A percentile compares a stretch with the other conserved stretches of the same genome.
Conservation (phyloP, 2,888 invertebrate species). For the Vesta saturnalis region DNA sequence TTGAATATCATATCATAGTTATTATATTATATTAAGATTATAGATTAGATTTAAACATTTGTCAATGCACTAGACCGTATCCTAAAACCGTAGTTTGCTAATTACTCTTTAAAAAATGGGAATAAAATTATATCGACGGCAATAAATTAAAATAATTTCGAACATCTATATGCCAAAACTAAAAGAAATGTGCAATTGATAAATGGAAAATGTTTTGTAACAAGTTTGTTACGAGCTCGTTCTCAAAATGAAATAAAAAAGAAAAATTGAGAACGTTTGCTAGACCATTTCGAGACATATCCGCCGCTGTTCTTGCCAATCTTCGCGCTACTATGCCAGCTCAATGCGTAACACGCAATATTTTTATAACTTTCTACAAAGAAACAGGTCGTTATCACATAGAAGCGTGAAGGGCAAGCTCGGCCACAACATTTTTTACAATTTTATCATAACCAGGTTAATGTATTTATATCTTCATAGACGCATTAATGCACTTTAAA, state of each 20-base stretch:
- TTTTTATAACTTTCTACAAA: constrained; percentile 45
- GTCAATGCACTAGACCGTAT: constrained; percentile 51
- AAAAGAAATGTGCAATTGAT: constrained; percentile 49
- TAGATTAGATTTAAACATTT: constrained; percentile 45
- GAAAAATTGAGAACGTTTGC: constrained; percentile 43
- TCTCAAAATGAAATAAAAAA: constrained; percentile 17
- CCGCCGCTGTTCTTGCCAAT: constrained; percentile 54
- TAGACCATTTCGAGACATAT: constrained; percentile 64
- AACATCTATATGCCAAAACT: constrained; percentile 25
- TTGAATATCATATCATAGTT: constrained; percentile 55
- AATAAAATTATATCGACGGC: constrained; percentile 5
- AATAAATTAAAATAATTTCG: constrained; percentile 20
- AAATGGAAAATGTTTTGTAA: constrained; percentile 58
- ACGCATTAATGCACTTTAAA: constrained; percentile 35
- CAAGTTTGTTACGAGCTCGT: constrained; percentile 53
- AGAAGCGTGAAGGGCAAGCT: constrained; percentile 57
- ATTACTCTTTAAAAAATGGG: not conserved
- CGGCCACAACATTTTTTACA: constrained; percentile 59
- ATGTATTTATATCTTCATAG: constrained; percentile 48
- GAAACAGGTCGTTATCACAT: constrained; percentile 63
- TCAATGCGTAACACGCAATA: constrained; percentile 46
- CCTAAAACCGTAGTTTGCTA: not conserved
- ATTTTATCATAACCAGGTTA: constrained; percentile 57
- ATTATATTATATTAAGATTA: constrained; percentile 37
- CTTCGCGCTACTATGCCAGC: constrained; percentile 59